These are phyloP conservation scores for Portunus trituberculatus DNA, from an alignment of 1,140 invertebrate genomes.

Conservation along the genomic window DNA sequence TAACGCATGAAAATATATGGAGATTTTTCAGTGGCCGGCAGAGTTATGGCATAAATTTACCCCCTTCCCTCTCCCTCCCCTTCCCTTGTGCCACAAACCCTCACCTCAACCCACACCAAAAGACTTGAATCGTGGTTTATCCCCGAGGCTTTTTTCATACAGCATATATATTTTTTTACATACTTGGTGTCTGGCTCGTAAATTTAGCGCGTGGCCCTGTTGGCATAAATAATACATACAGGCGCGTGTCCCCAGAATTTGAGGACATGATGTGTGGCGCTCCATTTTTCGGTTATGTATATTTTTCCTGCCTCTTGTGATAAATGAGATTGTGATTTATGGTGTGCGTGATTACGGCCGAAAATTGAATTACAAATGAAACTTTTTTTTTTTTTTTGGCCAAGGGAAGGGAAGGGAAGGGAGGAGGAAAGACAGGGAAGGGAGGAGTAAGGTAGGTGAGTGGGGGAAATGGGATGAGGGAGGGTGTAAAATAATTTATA, in stretches of 20 bases:
- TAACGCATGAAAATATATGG: not conserved
- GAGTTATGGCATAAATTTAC: slow-evolving; percentile 23
- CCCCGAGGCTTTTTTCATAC: not conserved
- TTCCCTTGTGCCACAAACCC: too few relatives aligned
- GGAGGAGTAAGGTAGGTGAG: not conserved
- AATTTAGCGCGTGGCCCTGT: not conserved
- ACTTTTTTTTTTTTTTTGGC: not conserved
- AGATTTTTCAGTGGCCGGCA: not conserved
- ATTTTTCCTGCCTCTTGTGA: slow-evolving; percentile 22
- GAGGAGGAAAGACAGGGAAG: not conserved
- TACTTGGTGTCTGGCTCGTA: not conserved
- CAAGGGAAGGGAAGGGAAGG: too few relatives aligned
- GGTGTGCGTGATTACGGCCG: not conserved
- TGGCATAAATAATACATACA: slow-evolving; percentile 23
- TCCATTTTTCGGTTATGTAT: not conserved
- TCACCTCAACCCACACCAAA: not conserved
- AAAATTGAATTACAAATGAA: slow-evolving; percentile 4
- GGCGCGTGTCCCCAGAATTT: not conserved
- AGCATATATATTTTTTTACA: not conserved
- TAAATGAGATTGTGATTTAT: slow-evolving; percentile 24
- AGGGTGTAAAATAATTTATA: not conserved
- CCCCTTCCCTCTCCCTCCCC: not conserved
- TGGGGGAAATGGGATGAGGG: not conserved
- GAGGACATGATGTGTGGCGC: slow-evolving; percentile 9
- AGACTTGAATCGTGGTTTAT: slow-evolving; percentile 23